Percentiles rank a stretch among this genome's conserved stretches.
These are phyloP conservation scores for Polypedilum pembai DNA, from an alignment of 1,140 invertebrate species.

Conservation along the genomic window DNA sequence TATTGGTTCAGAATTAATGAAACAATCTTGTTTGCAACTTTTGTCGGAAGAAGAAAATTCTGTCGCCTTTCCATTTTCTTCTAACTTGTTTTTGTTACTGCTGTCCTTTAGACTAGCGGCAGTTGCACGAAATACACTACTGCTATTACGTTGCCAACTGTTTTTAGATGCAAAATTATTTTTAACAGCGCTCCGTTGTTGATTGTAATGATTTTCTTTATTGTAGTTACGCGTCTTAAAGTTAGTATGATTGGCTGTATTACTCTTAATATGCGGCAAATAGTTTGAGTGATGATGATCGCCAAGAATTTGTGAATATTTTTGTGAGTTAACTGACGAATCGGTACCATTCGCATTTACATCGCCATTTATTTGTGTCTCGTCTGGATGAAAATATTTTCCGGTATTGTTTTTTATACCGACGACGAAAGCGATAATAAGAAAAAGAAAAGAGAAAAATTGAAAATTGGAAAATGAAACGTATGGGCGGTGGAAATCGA, in stretches of 20 bases:
- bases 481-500: too few species aligned
- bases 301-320: slow-evolving; percentile 23
- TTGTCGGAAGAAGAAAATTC: neutral
- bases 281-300: slow-evolving; percentile 15
- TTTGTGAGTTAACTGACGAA: neutral
- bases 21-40: neutral
- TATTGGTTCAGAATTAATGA: neutral
- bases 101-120: neutral
- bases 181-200: neutral
- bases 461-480: too few species aligned
- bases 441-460: too few species aligned
- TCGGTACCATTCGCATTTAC: neutral
- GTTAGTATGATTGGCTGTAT: neutral
- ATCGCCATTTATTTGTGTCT: neutral
- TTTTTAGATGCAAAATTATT: neutral
- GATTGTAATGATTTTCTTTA: slow-evolving; percentile 26
- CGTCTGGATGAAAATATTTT: neutral
- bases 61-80: neutral
- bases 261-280: neutral
- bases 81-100: neutral
- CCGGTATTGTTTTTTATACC: neutral
- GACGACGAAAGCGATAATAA: too few species aligned
- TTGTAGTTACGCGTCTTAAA: neutral
- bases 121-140: neutral
- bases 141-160: neutral